Conservation (phyloP, 2,888 invertebrate species). For the Drosophila barbarae region DNA sequence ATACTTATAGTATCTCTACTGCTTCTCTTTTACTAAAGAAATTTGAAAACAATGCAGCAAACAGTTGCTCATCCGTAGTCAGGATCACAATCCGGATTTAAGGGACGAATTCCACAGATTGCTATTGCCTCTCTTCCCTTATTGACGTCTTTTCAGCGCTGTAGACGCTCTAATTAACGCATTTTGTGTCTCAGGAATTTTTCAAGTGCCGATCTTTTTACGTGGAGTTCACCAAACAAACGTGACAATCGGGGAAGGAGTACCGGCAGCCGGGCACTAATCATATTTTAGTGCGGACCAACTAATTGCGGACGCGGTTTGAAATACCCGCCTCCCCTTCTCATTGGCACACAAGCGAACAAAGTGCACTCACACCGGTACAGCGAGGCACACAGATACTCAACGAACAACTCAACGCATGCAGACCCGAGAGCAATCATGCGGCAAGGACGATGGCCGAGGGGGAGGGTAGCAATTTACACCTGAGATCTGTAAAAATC, state of each 20-base stretch:
- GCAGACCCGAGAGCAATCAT: constrained; percentile 1
- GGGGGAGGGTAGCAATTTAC: constrained; percentile 61
- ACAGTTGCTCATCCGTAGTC: constrained; percentile 33
- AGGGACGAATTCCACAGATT: constrained; percentile 39
- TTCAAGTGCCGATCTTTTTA: constrained; percentile 16
- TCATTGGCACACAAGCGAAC: constrained; percentile 29
- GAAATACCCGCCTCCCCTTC: constrained; percentile 7
- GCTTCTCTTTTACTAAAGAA: background rate
- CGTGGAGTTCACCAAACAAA: constrained; percentile 34
- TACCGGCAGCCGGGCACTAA: constrained; percentile 47
- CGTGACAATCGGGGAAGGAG: constrained; percentile 2
- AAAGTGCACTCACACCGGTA: constrained; percentile 2
- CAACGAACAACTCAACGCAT: constrained; percentile 2
- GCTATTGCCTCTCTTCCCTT: constrained; percentile 37
- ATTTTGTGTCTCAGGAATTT: constrained; percentile 37
- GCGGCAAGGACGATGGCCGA: constrained; percentile 21
- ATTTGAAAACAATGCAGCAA: constrained; percentile 20
- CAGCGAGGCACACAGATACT: constrained; percentile 6
- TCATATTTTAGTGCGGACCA: constrained; percentile 66
- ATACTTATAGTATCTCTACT: background rate
- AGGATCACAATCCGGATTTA: constrained; percentile 3
- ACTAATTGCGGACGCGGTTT: constrained; percentile 59
- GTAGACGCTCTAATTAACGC: constrained; percentile 52
- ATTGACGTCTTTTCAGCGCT: constrained; percentile 25
- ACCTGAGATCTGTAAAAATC: constrained; percentile 57